Evolutionary conservation across 2,888 invertebrate genomes (phyloP).

Genomic region (Lissocephala sabroskyi): DNA sequence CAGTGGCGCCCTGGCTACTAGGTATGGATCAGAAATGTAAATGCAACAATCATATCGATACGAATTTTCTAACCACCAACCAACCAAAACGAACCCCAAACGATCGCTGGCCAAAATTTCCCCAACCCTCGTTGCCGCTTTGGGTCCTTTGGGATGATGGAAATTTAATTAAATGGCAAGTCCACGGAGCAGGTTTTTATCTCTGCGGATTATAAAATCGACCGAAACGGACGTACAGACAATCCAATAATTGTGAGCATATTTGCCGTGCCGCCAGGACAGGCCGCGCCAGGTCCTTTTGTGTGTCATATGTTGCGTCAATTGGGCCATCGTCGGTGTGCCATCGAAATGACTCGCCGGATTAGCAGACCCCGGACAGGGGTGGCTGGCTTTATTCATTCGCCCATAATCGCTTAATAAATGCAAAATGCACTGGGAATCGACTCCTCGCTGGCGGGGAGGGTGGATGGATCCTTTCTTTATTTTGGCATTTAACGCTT

Average conservation of each 20-base stretch:
- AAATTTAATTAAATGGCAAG: too few species aligned
- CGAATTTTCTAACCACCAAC: too few species aligned
- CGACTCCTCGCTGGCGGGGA: constrained; percentile 18
- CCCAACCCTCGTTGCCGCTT: too few species aligned
- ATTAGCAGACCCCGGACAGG: constrained; percentile 35
- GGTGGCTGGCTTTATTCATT: constrained; percentile 35
- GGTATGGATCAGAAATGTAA: constrained; percentile 80
- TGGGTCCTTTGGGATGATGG: too few species aligned
- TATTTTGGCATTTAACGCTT: constrained; percentile 55
- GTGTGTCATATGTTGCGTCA: constrained; percentile 61
- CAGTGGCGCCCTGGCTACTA: constrained; percentile 99
- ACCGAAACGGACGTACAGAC: too few species aligned
- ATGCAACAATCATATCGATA: constrained; percentile 68
- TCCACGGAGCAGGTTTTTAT: too few species aligned
- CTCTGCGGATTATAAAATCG: too few species aligned
- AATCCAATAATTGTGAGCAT: constrained; percentile 58
- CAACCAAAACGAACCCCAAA: too few species aligned
- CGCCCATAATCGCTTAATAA: constrained; percentile 70
- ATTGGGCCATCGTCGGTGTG: constrained; percentile 17
- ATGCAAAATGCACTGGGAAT: constrained; percentile 63
- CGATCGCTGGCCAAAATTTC: too few species aligned
- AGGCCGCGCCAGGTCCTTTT: constrained; percentile 17
- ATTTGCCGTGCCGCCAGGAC: too few species aligned
- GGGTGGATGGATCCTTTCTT: constrained; percentile 16
- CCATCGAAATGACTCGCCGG: constrained; percentile 65